These are phyloP conservation scores for Calliphora vicina DNA, from an alignment of 1,140 invertebrate genomes.

Conservation along the genomic window DNA sequence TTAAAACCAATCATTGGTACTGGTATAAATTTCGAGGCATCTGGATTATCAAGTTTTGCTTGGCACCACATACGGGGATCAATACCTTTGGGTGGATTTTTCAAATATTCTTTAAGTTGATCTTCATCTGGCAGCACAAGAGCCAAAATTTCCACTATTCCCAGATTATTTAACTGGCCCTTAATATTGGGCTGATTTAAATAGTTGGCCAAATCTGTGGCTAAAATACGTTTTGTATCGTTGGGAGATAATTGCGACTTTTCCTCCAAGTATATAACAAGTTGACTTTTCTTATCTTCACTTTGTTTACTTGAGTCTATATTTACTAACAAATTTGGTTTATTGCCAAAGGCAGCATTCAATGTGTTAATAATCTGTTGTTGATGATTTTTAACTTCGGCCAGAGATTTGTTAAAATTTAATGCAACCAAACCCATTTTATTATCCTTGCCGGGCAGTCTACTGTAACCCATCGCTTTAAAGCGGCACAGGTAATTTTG, in stretches of 20 bases:
- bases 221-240: slow-evolving; percentile 73
- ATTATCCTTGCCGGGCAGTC: slow-evolving; percentile 81
- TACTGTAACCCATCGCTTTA: slow-evolving; percentile 90
- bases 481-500: slow-evolving; percentile 92
- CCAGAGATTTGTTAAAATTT: slow-evolving; percentile 75
- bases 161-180: slow-evolving; percentile 74
- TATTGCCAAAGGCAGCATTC: slow-evolving; percentile 77
- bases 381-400: slow-evolving; percentile 68
- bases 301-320: slow-evolving; percentile 79
- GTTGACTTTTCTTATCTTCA: slow-evolving; percentile 79
- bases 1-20: slow-evolving; percentile 91
- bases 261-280: slow-evolving; percentile 82
- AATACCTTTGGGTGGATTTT: slow-evolving; percentile 83
- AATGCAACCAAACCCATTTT: slow-evolving; percentile 87
- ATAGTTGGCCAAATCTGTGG: slow-evolving; percentile 76
- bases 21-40: slow-evolving; percentile 86
- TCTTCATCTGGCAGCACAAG: slow-evolving; percentile 74
- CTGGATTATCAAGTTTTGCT: slow-evolving; percentile 92
- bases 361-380: slow-evolving; percentile 75
- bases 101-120: slow-evolving; percentile 87
- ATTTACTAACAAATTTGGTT: slow-evolving; percentile 80
- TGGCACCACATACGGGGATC: slow-evolving; percentile 85
- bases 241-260: slow-evolving; percentile 72
- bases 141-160: slow-evolving; percentile 70
- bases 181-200: slow-evolving; percentile 75